Conservation (phyloP, 2,113 vertebrate genomes). For the Geococcyx californianus region DNA sequence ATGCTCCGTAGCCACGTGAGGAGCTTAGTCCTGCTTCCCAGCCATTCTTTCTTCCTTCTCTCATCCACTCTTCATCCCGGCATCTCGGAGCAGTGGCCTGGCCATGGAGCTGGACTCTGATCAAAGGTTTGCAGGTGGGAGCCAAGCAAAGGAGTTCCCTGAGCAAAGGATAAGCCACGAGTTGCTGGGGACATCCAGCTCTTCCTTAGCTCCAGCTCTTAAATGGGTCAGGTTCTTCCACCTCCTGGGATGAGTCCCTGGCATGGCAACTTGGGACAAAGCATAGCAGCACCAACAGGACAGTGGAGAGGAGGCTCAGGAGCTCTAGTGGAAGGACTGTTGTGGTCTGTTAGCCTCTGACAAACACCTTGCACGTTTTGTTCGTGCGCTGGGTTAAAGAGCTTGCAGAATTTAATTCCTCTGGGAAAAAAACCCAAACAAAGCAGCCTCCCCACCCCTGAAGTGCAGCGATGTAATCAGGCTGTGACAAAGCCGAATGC, state of each 20-base stretch:
- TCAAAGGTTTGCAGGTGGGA: not conserved
- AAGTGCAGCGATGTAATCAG: not conserved
- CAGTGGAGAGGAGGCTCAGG: not conserved
- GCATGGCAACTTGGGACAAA: not conserved
- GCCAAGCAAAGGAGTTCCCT: not conserved
- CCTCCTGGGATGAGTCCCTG: not conserved
- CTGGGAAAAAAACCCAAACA: not conserved
- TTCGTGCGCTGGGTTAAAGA: not conserved
- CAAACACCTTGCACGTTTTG: conserved; percentile 15
- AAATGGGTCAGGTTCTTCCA: not conserved
- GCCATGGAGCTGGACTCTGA: not conserved
- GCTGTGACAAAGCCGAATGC: conserved; percentile 13
- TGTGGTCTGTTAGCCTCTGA: not conserved
- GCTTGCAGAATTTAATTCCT: conserved; percentile 31
- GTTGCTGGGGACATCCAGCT: not conserved
- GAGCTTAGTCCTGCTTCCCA: not conserved
- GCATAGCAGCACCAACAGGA: not conserved
- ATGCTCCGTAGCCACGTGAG: not conserved
- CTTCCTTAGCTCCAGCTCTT: not conserved
- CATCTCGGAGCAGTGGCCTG: not conserved
- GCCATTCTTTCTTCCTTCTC: not conserved
- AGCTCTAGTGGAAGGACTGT: not conserved
- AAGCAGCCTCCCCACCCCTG: not conserved
- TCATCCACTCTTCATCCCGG: rapidly evolving
- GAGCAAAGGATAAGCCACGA: not conserved